A percentile compares a stretch with the other conserved stretches of the same genome.
Conservation (phyloP, 2,888 invertebrate genomes). For the Agrilus mali region DNA sequence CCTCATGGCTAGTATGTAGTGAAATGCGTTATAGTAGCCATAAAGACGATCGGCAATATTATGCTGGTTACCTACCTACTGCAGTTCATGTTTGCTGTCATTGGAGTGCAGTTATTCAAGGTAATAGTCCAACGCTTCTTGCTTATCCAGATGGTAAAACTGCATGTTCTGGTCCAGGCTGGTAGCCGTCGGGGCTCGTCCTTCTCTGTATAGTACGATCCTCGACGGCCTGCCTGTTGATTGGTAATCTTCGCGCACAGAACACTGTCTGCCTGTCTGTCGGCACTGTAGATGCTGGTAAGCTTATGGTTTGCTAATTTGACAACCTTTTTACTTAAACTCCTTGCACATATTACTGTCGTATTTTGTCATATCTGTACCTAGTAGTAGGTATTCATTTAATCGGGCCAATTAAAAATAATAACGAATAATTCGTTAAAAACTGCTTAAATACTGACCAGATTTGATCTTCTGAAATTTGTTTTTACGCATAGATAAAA, state of each 20-base stretch:
- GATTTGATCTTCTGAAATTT: too few species aligned
- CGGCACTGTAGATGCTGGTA: constrained; percentile 28
- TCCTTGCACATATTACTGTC: too few species aligned
- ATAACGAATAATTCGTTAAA: too few species aligned
- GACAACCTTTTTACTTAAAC: neutral
- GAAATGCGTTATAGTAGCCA: constrained; percentile 98
- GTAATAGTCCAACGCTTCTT: constrained; percentile 45
- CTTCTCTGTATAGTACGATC: constrained; percentile 4
- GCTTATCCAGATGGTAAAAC: constrained; percentile 30
- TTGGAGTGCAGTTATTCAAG: constrained; percentile 99
- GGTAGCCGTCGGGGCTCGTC: constrained; percentile 13
- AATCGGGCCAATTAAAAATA: too few species aligned
- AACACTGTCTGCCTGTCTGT: constrained; percentile 25
- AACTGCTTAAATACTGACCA: too few species aligned
- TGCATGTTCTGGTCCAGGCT: constrained; percentile 30
- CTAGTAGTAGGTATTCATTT: neutral
- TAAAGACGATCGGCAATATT: constrained; percentile 99
- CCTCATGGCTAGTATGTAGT: constrained; percentile 80
- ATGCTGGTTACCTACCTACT: constrained; percentile 99
- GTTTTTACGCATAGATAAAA: too few species aligned
- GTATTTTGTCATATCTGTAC: too few species aligned
- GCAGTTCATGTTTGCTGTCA: constrained; percentile 99
- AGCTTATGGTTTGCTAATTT: constrained; percentile 19
- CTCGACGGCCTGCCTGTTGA: constrained; percentile 11
- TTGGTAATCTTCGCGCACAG: constrained; percentile 14